These are phyloP conservation scores for Lateolabrax maculatus DNA, from an alignment of 2,797 vertebrate species.

Conservation along the genomic window DNA sequence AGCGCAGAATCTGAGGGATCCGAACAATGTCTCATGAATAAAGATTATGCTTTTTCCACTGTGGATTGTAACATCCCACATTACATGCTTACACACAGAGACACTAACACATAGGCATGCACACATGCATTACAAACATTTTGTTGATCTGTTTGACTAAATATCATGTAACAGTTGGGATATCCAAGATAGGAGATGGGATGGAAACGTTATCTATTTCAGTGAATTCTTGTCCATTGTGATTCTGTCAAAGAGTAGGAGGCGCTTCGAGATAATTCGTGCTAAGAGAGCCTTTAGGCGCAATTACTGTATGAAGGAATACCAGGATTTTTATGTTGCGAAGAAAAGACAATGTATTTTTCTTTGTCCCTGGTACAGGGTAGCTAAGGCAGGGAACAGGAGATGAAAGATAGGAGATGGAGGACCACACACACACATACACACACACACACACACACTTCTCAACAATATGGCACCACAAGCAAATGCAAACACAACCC, in stretches of 20 bases:
- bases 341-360: slow-evolving; percentile 28
- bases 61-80: slow-evolving; percentile 44
- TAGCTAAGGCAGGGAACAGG: slow-evolving; percentile 9
- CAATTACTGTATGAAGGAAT: not conserved
- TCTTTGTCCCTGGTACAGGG: slow-evolving; percentile 35
- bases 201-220: slow-evolving; percentile 2
- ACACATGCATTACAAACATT: not conserved
- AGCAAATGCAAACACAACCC: slow-evolving; percentile 60
- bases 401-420: slow-evolving; percentile 35
- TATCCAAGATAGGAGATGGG: not conserved
- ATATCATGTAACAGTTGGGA: not conserved
- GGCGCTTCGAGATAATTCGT: not conserved
- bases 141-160: not conserved
- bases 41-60: slow-evolving; percentile 34
- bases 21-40: slow-evolving; percentile 64
- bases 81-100: slow-evolving; percentile 15
- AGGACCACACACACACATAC: slow-evolving; percentile 36
- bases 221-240: slow-evolving; percentile 21
- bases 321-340: not conserved
- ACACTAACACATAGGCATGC: slow-evolving; percentile 11
- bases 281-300: not conserved
- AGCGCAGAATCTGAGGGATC: slow-evolving; percentile 31
- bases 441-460: slow-evolving; percentile 41
- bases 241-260: slow-evolving; percentile 3
- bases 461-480: slow-evolving; percentile 56